Evolutionary conservation across 2,113 vertebrate genomes (phyloP).

Genomic region (Semicossyphus pulcher): DNA sequence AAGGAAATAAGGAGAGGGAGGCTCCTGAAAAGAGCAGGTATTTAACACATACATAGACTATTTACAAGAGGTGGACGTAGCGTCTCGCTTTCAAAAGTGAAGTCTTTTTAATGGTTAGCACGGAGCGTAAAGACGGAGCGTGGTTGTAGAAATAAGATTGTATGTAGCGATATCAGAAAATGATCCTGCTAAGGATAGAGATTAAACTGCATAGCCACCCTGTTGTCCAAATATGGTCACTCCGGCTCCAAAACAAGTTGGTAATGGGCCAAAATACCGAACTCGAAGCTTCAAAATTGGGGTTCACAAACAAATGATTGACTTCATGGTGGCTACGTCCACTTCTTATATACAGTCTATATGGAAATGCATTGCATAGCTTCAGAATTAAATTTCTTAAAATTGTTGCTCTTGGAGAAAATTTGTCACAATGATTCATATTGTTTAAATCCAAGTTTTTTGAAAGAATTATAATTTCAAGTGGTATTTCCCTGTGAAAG

Average conservation of each 20-base stretch:
- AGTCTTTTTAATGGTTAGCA: neutral
- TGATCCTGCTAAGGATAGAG: neutral
- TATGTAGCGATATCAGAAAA: neutral
- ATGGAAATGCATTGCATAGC: too few relatives aligned
- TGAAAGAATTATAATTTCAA: neutral
- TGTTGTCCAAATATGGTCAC: neutral
- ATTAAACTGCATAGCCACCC: neutral
- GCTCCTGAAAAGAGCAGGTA: conserved; percentile 72
- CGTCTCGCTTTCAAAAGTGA: neutral
- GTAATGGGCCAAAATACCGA: too few relatives aligned
- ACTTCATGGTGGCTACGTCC: too few relatives aligned
- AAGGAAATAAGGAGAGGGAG: conserved; percentile 66
- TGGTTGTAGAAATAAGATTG: neutral
- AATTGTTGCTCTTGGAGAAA: too few relatives aligned
- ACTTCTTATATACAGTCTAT: too few relatives aligned
- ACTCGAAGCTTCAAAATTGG: too few relatives aligned
- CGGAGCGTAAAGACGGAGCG: too few relatives aligned
- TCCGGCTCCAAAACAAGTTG: neutral
- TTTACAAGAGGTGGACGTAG: neutral
- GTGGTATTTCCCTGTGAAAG: neutral
- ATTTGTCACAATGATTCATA: neutral
- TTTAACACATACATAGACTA: neutral
- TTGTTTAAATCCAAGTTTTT: neutral
- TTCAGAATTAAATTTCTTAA: too few relatives aligned
- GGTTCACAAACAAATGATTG: too few relatives aligned